Base-by-base conservation (phyloP, 2,888 invertebrate genomes). In the Orthonevra nobilis region DNA sequence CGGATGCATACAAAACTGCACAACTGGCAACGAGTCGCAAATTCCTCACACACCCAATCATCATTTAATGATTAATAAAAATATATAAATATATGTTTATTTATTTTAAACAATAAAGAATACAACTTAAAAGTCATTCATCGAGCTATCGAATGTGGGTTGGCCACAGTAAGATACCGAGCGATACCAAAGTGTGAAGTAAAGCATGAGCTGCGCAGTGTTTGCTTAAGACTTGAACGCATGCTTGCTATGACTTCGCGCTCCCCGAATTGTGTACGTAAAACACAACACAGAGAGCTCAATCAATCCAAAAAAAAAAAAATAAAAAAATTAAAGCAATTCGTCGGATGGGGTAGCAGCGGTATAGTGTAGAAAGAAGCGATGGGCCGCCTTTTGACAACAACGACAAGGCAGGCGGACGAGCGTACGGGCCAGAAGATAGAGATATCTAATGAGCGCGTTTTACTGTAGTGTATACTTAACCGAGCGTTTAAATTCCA, bases 401-500 rank as follows among this genome's bases (percentile, higher is more conserved):
- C 23, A 38, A 63, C 14, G 36, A 20, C 68, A 56, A 23, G 36
- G 48, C 66, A 44, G 58, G 48, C 32, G 46, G 58, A 68, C 48
- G 30, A 38, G 14, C n/a, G n/a, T 52, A 23, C 23, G 69, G 60
- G 26, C 56, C 46, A 58, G 77, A n/a, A n/a, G n/a, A 79, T 79
- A 73, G 79, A 79, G 73, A 79, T 79, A 79, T 79, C 79, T 79
- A 79, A 79, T 79, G 66, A 79, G 79, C 73, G 79, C 79, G 61
- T 79, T 79, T 61, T 73, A 79, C 73, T 66, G 79, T 73, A 73
- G 73, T 79, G 66, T 79, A 79, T 79, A 83, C 82, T 83, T 84
- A 83, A 86, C 86, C 83, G 84, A 81, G 86, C 68, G 73, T 73
- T 79, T 79, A 85, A 87, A 85, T 85, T 85, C 85, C 85, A 84